Evolutionary conservation across 2,113 vertebrate species (phyloP), one percentile per base, ranked within the genome.

Genomic region (Dermatemys mawii): DNA sequence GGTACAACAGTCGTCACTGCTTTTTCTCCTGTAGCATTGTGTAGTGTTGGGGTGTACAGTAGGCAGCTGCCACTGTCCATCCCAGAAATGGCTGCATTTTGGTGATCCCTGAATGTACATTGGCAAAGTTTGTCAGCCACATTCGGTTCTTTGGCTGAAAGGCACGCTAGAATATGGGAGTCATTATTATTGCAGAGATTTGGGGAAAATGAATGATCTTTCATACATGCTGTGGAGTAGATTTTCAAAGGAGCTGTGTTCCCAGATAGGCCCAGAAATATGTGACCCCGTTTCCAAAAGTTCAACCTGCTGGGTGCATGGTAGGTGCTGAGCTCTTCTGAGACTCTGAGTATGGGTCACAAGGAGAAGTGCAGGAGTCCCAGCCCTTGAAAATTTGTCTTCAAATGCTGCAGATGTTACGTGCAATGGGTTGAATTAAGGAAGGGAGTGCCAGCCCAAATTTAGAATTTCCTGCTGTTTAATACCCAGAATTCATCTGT

Each of bases 381-480:
- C 79, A 51, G 63, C 41, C 11, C 29, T 90, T 95, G 84, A 86
- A 9, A 11, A 3, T 0, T 0, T 35, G 78, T 80, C 95, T 83
- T 90, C 8, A 6, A 3, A 50, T 0, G 0, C 83, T 81, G 55
- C 49, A 38, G 3, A 84, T 46, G 82, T 50, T 73, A 1, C 2
- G 3, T 3, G 2, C 5, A 1, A 11, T 55, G 93, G 50, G 24
- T 84, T 87, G 88, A 13, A 67, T 83, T 13, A 29, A 93, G 96
- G 96, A 96, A 97, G 97, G 96, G 97, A 95, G 97, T 49, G 95
- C 93, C 95, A 46, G 32, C 84, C 93, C 93, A 89, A 93, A 92
- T 90, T 93, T 97, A 97, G 97, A 79, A 95, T 95, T 97, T 97
- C 96, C 96, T 96, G 94, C 96, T 89, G 63, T 70, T 94, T 94